Conservation (phyloP, 2,113 vertebrate species). For the Sclerurus mexicanus region DNA sequence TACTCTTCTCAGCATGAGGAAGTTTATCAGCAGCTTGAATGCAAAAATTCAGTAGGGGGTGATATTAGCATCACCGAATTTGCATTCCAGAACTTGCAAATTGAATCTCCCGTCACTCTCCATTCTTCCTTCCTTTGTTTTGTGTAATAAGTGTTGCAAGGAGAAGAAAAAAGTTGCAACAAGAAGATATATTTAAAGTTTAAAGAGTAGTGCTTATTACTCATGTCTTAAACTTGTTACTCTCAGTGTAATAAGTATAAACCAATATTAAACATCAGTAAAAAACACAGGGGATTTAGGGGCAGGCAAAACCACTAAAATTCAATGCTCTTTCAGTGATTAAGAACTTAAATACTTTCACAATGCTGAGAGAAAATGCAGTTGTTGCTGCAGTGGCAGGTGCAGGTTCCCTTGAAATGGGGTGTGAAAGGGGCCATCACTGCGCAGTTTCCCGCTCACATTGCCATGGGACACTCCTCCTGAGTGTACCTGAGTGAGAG, state of each 20-base stretch:
- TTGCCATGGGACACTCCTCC: neutral
- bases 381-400: neutral
- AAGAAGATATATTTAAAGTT: neutral
- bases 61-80: neutral
- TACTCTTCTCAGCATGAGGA: slow-evolving; percentile 28
- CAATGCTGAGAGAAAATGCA: neutral
- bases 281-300: neutral
- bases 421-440: neutral
- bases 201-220: neutral
- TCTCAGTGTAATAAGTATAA: neutral
- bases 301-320: neutral
- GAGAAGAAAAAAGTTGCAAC: neutral
- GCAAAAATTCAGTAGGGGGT: neutral
- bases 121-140: neutral
- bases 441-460: neutral
- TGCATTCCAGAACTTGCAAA: slow-evolving; percentile 22
- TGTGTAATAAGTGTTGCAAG: neutral
- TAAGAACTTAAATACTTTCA: slow-evolving; percentile 22
- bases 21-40: slow-evolving; percentile 24
- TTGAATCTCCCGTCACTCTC: neutral
- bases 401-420: neutral
- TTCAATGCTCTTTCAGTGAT: neutral
- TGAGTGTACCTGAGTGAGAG: accelerated
- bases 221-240: neutral
- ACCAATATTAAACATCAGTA: neutral